These are phyloP conservation scores for Noctua comes DNA, from an alignment of 2,888 invertebrate species.

Conservation along the genomic window DNA sequence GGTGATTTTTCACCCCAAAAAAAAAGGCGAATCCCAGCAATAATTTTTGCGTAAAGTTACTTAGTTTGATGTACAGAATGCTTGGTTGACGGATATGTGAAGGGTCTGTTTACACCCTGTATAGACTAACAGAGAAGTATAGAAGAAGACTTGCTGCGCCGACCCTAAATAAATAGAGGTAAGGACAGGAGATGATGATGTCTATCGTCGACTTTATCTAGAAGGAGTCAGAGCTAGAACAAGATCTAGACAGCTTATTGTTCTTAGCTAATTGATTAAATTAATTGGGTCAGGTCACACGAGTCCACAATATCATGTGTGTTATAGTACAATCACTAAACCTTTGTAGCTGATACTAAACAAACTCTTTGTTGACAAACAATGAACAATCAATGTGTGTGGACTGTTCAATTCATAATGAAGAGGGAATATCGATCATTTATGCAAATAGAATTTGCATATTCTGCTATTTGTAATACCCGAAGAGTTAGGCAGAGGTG, in stretches of 20 bases:
- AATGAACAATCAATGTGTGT: slow-evolving; percentile 41
- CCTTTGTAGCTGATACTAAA: slow-evolving; percentile 5
- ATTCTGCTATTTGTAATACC: background rate
- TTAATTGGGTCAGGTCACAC: slow-evolving; percentile 1
- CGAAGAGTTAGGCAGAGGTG: too few species aligned
- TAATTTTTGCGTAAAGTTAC: too few species aligned
- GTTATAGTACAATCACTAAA: background rate
- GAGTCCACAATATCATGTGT: background rate
- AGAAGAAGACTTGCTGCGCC: background rate
- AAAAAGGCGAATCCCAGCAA: too few species aligned
- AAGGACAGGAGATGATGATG: background rate
- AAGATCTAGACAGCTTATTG: background rate
- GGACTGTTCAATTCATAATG: slow-evolving; percentile 3
- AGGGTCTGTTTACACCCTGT: too few species aligned
- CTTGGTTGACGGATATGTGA: too few species aligned
- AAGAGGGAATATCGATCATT: slow-evolving; percentile 1
- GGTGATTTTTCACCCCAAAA: too few species aligned
- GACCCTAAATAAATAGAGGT: background rate
- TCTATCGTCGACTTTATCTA: background rate
- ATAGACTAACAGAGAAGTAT: background rate
- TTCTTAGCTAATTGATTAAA: background rate
- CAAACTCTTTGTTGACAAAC: slow-evolving; percentile 33
- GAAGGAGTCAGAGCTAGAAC: background rate
- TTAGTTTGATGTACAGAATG: too few species aligned
- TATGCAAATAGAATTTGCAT: background rate